phyloP scores from a whole-genome alignment of 2,888 invertebrate genomes.

The Mythimna vitellina region DNA sequence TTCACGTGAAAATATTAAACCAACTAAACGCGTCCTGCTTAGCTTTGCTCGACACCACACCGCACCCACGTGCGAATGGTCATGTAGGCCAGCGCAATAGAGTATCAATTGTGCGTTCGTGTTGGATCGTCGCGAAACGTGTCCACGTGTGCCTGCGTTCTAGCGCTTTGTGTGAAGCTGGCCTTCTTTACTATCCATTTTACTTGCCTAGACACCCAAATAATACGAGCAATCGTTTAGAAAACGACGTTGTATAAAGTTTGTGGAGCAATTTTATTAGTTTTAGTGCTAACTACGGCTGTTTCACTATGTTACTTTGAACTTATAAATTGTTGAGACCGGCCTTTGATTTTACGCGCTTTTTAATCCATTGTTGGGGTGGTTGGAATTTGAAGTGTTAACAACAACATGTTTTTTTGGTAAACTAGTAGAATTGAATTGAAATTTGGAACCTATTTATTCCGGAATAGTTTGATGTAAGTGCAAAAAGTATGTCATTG shows the following conservation, averaged over 20 bases:
- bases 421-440: neutral
- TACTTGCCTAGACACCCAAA: slow-evolving; percentile 13
- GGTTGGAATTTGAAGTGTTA: neutral
- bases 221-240: slow-evolving; percentile 56
- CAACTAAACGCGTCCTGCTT: too few species aligned
- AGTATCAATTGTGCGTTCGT: too few species aligned
- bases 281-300: slow-evolving; percentile 42
- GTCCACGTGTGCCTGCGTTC: neutral
- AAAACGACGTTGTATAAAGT: slow-evolving; percentile 51
- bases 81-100: too few species aligned
- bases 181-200: neutral
- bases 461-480: too few species aligned
- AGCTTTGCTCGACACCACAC: too few species aligned
- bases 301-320: slow-evolving; percentile 32
- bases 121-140: neutral
- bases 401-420: neutral
- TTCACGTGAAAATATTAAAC: too few species aligned
- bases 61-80: too few species aligned
- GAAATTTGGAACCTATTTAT: neutral
- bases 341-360: slow-evolving; percentile 21
- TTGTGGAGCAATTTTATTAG: slow-evolving; percentile 57
- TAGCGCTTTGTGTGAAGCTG: fast-evolving
- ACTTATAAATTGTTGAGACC: slow-evolving; percentile 38
- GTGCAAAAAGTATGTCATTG: too few species aligned
- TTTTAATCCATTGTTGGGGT: neutral